Evolutionary conservation across 1,140 invertebrate species (phyloP).

Genomic region (Maniola jurtina): DNA sequence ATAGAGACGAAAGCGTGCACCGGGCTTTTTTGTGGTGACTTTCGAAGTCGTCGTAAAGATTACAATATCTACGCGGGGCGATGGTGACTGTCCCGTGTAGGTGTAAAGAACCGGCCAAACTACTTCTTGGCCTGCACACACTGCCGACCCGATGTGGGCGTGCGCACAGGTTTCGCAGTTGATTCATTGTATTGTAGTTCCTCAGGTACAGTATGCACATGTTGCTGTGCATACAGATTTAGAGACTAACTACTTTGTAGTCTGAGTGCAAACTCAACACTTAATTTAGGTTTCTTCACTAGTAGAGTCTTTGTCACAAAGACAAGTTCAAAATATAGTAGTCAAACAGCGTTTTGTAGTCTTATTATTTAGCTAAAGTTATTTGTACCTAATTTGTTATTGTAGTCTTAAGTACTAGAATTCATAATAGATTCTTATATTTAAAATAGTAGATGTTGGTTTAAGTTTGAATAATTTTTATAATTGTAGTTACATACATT

Average conservation of each 20-base stretch:
- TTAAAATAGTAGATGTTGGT: too few species aligned
- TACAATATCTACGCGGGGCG: slow-evolving; percentile 23
- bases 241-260: neutral
- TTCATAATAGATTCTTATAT: too few species aligned
- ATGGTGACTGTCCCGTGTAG: slow-evolving; percentile 37
- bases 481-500: too few species aligned
- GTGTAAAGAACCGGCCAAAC: slow-evolving; percentile 46
- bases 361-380: too few species aligned
- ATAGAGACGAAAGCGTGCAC: slow-evolving; percentile 12
- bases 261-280: too few species aligned
- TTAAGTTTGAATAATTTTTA: too few species aligned
- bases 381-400: too few species aligned
- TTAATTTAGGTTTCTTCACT: too few species aligned
- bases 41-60: slow-evolving; percentile 28
- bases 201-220: slow-evolving; percentile 16
- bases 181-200: slow-evolving; percentile 25
- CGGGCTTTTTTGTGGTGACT: slow-evolving; percentile 28
- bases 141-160: slow-evolving; percentile 34
- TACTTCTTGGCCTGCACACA: slow-evolving; percentile 40
- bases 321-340: too few species aligned
- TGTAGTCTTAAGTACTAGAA: too few species aligned
- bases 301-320: too few species aligned
- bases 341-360: too few species aligned
- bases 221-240: neutral
- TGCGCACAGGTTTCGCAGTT: slow-evolving; percentile 36